These are phyloP conservation scores for Microplitis mediator DNA, from an alignment of 1,140 invertebrate species.

Conservation along the genomic window DNA sequence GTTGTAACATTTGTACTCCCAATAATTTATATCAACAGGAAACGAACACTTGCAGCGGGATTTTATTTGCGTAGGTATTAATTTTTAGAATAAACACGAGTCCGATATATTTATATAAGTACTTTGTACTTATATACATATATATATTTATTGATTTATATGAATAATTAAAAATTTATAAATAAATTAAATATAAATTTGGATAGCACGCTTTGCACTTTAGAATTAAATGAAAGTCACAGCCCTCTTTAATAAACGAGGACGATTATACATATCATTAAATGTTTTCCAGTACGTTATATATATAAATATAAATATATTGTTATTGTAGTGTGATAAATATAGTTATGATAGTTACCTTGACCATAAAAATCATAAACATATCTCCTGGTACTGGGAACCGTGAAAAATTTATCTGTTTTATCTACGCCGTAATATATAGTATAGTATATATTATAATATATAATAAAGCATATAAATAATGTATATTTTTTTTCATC, in stretches of 20 bases:
- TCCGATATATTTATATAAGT: neutral
- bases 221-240: too few species aligned
- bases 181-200: too few species aligned
- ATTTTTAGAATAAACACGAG: slow-evolving; percentile 3
- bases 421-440: slow-evolving; percentile 16
- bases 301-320: neutral
- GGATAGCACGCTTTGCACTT: too few species aligned
- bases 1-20: neutral
- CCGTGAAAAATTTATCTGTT: slow-evolving; percentile 39
- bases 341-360: slow-evolving; percentile 11
- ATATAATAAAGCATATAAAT: too few species aligned
- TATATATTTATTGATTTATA: neutral
- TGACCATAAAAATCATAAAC: slow-evolving; percentile 49
- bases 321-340: neutral
- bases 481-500: too few species aligned
- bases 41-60: slow-evolving; percentile 23
- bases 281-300: neutral
- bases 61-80: neutral
- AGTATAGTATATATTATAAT: too few species aligned
- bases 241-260: neutral
- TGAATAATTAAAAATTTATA: too few species aligned
- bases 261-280: slow-evolving; percentile 15
- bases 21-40: slow-evolving; percentile 20
- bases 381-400: slow-evolving; percentile 38
- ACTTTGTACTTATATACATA: neutral